These are phyloP conservation scores for Platygyra sinensis DNA, from an alignment of 64 coral and sea anemone species.

Conservation along the genomic window DNA sequence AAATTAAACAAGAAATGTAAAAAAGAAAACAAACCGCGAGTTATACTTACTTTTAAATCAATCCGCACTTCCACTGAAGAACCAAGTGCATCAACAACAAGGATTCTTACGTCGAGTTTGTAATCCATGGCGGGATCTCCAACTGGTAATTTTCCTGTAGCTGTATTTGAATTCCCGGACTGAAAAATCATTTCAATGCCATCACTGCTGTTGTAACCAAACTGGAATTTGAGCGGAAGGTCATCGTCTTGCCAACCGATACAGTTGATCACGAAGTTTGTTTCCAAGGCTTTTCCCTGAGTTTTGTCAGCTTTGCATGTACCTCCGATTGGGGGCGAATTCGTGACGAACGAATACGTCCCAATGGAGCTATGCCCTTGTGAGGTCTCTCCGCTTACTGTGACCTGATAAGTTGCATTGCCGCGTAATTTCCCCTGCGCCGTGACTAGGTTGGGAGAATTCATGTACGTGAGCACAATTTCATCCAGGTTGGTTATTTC, in stretches of 20 bases:
- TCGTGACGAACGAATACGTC: slow-evolving; percentile 69
- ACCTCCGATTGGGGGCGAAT: slow-evolving; percentile 59
- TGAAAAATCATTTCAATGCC: slow-evolving; percentile 88
- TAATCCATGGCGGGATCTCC: slow-evolving; percentile 58
- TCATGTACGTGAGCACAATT: slow-evolving; percentile 53
- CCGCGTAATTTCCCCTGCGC: slow-evolving; percentile 51
- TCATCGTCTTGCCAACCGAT: slow-evolving; percentile 70
- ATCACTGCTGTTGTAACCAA: slow-evolving; percentile 75
- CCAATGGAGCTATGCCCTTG: slow-evolving; percentile 40
- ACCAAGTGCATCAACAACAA: slow-evolving; percentile 63
- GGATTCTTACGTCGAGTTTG: slow-evolving; percentile 51
- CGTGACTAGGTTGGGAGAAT: slow-evolving; percentile 79
- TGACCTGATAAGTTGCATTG: slow-evolving; percentile 63
- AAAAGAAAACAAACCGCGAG: too few species aligned
- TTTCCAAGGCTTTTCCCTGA: slow-evolving; percentile 65
- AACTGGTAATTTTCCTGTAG: slow-evolving; percentile 62
- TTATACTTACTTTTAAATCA: slow-evolving; percentile 61
- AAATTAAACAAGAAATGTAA: too few species aligned
- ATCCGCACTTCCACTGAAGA: slow-evolving; percentile 38
- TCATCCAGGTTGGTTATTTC: slow-evolving; percentile 38
- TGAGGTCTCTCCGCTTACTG: slow-evolving; percentile 39
- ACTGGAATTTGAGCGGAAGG: slow-evolving; percentile 69
- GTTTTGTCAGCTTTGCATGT: slow-evolving; percentile 47
- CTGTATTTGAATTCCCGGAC: slow-evolving; percentile 48
- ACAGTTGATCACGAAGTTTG: slow-evolving; percentile 63